Base-by-base conservation (phyloP, 2,113 vertebrate species). In the Hydrolagus affinis region DNA sequence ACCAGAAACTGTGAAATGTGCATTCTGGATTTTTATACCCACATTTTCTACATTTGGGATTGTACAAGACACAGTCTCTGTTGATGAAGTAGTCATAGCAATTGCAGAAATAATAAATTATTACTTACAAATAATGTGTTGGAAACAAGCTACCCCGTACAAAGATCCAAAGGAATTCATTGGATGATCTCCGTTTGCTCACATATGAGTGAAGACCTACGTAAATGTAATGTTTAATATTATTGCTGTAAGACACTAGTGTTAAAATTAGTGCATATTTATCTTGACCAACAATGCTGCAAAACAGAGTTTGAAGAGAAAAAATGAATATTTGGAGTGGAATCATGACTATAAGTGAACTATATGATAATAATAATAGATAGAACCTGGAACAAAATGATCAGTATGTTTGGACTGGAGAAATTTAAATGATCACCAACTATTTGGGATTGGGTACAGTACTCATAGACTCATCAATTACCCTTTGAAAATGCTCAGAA, bases 271-370 rank as follows among this genome's bases (percentile, higher is more conserved):
- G 57, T 62, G 78, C 60, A 28, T 64, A 66, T 66, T 83, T 66
- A 83, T 83, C 62, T 28, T 83, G 78, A 83, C 28, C 78, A 83
- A 28, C 66, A 83, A 66, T 32, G 17, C 78, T 66, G 78, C 73
- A 83, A 68, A 64, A 83, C 78, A 32, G 60, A 17, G 57, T 60
- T 62, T 1, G 19, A 2, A 30, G 32, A 75, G 25, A 66, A 83
- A 60, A 83, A 21, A 19, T 66, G 78, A 83, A 83, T 60, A 66
- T 83, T 83, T 14, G 62, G 78, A 83, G 64, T 66, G 21, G 44
- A 44, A 44, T 44, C 44, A 30, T 15, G 30, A 68, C 76, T 57
- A 64, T n/a, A 80, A 60, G 75, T 8, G n/a, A 80, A 68, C 62
- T 66, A 60, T 30, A 32, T 28, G 66, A 19, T 10, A 28, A 17